Conservation (phyloP, 2,113 vertebrate species). For the Merops nubicus region DNA sequence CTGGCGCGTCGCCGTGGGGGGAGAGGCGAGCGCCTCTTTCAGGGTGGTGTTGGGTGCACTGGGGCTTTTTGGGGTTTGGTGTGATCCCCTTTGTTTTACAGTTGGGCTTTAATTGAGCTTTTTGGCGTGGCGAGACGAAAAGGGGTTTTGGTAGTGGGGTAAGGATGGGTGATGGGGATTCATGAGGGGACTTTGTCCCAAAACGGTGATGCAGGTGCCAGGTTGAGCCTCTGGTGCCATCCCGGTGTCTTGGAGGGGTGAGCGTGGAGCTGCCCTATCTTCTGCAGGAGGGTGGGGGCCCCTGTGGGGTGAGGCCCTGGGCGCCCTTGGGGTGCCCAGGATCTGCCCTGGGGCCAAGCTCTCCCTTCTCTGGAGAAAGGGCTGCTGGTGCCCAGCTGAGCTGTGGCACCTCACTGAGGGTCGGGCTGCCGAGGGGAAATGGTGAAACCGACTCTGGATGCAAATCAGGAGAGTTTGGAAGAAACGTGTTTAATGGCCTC, state of each 20-base stretch:
- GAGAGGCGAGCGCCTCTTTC: not conserved
- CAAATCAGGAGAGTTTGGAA: not conserved
- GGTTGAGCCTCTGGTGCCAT: not conserved
- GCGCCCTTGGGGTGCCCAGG: not conserved
- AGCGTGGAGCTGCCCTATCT: fast-evolving
- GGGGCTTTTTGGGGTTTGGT: not conserved
- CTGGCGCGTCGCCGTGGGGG: not conserved
- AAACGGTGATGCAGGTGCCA: not conserved
- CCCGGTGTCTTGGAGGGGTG: not conserved
- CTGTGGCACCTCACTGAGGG: not conserved
- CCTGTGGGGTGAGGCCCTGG: fast-evolving
- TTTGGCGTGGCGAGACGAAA: not conserved
- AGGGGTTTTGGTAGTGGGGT: not conserved
- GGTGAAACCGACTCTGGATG: not conserved
- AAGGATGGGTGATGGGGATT: fast-evolving
- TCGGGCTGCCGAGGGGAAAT: not conserved
- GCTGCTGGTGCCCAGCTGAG: not conserved
- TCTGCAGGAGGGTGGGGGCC: not conserved
- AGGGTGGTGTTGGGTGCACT: fast-evolving
- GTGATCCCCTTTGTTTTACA: no score
- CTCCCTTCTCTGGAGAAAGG: not conserved
- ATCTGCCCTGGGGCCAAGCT: fast-evolving
- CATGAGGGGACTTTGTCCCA: not conserved
- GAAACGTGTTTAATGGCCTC: not conserved
- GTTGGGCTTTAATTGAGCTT: not conserved